These are phyloP conservation scores for Drosophila mercatorum DNA, from an alignment of 2,888 invertebrate species.

Conservation along the genomic window DNA sequence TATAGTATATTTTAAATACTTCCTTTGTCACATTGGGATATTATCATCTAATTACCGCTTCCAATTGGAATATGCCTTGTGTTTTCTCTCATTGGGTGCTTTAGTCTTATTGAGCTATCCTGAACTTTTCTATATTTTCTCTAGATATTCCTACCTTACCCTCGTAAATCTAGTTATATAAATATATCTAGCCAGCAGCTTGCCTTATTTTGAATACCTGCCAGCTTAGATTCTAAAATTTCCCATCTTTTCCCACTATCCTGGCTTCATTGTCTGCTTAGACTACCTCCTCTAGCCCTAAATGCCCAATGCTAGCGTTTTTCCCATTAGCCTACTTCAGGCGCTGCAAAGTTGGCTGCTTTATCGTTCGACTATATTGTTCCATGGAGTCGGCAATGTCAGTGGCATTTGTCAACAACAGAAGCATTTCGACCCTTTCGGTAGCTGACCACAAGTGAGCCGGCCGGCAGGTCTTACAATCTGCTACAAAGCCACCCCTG, in stretches of 20 bases:
- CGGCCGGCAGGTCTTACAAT: conserved; percentile 69
- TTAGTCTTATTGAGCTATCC: too few species aligned
- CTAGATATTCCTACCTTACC: too few species aligned
- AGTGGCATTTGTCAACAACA: conserved; percentile 62
- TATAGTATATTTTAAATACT: too few species aligned
- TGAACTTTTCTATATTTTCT: too few species aligned
- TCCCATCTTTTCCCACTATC: not conserved
- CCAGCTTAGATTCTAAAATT: not conserved
- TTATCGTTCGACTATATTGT: conserved; percentile 2
- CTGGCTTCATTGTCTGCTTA: not conserved
- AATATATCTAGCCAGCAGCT: too few species aligned
- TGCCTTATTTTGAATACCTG: not conserved
- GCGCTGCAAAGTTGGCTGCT: not conserved
- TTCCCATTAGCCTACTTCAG: not conserved
- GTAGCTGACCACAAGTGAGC: conserved; percentile 64
- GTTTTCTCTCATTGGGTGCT: too few species aligned
- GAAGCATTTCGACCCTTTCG: conserved; percentile 46
- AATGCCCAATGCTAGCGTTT: not conserved
- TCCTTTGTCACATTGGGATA: not conserved
- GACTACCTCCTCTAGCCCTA: not conserved
- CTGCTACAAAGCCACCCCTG: conserved; percentile 45
- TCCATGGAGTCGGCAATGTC: conserved; percentile 17
- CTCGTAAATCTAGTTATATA: too few species aligned
- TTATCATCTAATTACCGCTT: not conserved
- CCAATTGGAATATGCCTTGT: too few species aligned